A percentile compares a stretch with the other conserved stretches of the same genome.
These are phyloP conservation scores for Solenopsis invicta DNA, from an alignment of 1,140 invertebrate species.

Conservation along the genomic window DNA sequence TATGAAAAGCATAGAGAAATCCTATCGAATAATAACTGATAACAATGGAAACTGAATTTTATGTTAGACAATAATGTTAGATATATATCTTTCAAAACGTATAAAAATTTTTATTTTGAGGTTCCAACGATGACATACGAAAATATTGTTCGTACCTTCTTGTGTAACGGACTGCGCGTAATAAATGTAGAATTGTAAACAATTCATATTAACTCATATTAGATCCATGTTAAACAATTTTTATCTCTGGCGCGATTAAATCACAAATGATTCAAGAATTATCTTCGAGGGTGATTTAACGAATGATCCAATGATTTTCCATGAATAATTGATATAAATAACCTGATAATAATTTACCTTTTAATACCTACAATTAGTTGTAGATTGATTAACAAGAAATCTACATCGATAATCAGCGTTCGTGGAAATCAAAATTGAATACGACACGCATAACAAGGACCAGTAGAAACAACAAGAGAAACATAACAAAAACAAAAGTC, in stretches of 20 bases:
- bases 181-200: conserved; percentile 19
- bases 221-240: neutral
- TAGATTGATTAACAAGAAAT: neutral
- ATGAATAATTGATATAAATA: conserved; percentile 10
- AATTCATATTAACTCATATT: conserved; percentile 31
- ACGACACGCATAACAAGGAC: conserved; percentile 73
- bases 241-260: conserved; percentile 29
- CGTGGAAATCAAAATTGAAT: conserved; percentile 47
- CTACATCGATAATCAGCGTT: conserved; percentile 5
- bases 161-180: neutral
- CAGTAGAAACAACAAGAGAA: conserved; percentile 41
- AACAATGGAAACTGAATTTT: neutral
- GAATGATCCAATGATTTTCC: conserved; percentile 33
- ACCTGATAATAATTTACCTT: neutral
- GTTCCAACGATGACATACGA: neutral
- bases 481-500: conserved; percentile 35
- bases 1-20: neutral
- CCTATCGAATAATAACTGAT: neutral
- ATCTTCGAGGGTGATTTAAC: neutral
- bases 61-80: neutral
- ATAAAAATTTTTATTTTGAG: neutral
- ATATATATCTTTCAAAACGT: neutral
- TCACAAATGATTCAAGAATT: neutral
- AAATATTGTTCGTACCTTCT: neutral
- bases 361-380: neutral